Evolutionary conservation across 2,113 vertebrate genomes (phyloP), one percentile per base, ranked within the genome.

Genomic region (Burhinus oedicnemus): DNA sequence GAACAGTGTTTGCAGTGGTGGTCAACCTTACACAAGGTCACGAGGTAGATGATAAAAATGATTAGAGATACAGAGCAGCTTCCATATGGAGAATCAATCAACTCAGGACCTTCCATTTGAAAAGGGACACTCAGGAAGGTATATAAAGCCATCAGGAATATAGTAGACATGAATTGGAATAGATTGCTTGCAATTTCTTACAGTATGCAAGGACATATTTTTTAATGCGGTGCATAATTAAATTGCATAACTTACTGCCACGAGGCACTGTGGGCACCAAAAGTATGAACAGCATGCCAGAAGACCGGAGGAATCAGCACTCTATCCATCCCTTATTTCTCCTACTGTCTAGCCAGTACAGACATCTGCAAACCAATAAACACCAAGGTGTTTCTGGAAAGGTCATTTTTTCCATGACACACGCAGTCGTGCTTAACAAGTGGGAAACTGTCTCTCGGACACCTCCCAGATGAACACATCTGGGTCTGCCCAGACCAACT

Each of bases 401-500:
- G 29, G 45, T 40, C 16, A 1, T 16, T 36, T 78, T 36, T 49
- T 19, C n/a, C 52, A 26, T 49, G 47, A 26, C 40, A 29, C 27
- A 51, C 1, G 1, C 9, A 2, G 1, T 38, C 4, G 2, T 19
- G 40, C 72, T 40, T 40, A 76, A 2, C 49, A 38, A 3, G 0
- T 5, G 47, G 38, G 42, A 30, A 90, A 22, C 29, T 25, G 32
- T 22, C n/a, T 22, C 60, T 34, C 4, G 2, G 49, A 57, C 25
- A 61, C 45, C 54, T 61, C 49, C 54, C 55, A 64, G 38, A 27
- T 21, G 23, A 26, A 38, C 36, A 38, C 15, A 62, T 21, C 61
- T 80, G 80, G 65, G 8, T 71, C 55, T 83, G 62, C 58, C 57
- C 12, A 25, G 27, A 62, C n/a, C 61, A 66, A 40, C 4, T 32